phyloP scores from a whole-genome alignment of 2,113 vertebrate genomes.

The Ptychochromis oligacanthus region DNA sequence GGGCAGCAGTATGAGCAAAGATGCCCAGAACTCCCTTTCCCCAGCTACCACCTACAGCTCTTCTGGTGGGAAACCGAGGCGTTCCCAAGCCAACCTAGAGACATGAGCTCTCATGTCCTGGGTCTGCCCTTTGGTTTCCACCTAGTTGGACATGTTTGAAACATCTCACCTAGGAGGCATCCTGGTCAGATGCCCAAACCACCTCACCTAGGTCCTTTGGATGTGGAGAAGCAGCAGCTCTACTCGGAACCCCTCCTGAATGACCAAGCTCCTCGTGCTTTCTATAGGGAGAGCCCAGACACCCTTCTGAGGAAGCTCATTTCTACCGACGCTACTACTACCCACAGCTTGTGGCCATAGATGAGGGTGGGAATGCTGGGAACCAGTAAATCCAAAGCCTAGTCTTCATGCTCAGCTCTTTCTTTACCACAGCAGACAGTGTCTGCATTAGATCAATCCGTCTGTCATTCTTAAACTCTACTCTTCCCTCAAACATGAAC shows the following conservation, averaged over 20 bases:
- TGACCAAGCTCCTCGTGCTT: not conserved
- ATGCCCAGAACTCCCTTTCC: no score
- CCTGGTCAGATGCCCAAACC: not conserved
- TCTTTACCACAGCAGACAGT: not conserved
- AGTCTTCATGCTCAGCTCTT: not conserved
- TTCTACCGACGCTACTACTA: not conserved
- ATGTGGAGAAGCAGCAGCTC: not conserved
- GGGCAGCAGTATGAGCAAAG: no score
- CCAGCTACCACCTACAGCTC: no score
- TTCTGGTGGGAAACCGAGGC: no score
- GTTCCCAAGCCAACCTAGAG: no score
- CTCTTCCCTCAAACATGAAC: no score
- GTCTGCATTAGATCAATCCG: not conserved
- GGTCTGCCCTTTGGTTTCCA: not conserved
- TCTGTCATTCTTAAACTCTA: not conserved
- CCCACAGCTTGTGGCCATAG: not conserved
- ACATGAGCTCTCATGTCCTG: not conserved
- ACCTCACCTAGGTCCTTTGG: not conserved
- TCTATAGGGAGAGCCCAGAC: not conserved
- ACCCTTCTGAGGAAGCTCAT: not conserved
- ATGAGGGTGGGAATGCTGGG: not conserved
- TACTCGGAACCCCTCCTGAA: not conserved
- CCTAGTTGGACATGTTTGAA: not conserved
- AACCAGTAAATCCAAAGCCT: not conserved
- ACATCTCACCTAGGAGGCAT: not conserved